These are phyloP conservation scores for Neotoxoptera formosana DNA, from an alignment of 1,140 invertebrate genomes.

Conservation along the genomic window DNA sequence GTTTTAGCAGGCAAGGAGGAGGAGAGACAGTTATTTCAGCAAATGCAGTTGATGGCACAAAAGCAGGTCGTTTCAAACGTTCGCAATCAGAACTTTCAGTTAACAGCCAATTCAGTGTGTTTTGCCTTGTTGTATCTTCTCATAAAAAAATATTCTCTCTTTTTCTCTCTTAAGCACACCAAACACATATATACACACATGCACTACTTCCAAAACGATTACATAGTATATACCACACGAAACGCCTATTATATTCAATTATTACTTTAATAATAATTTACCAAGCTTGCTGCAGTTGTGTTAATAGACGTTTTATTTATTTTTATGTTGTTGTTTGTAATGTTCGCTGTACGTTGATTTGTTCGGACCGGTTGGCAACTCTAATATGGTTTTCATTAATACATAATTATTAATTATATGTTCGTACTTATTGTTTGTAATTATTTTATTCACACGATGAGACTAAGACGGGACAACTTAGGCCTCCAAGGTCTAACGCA, in stretches of 20 bases:
- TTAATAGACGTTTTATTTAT: slow-evolving; percentile 47
- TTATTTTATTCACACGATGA: slow-evolving; percentile 51
- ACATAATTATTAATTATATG: background rate
- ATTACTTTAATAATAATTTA: slow-evolving; percentile 43
- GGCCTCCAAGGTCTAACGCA: slow-evolving; percentile 57
- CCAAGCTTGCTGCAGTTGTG: slow-evolving; percentile 54
- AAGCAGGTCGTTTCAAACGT: slow-evolving; percentile 78
- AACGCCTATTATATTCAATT: slow-evolving; percentile 23
- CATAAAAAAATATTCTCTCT: slow-evolving; percentile 50
- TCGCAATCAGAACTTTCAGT: slow-evolving; percentile 57
- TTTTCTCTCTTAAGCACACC: slow-evolving; percentile 52
- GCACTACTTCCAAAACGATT: slow-evolving; percentile 32
- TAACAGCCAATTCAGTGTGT: slow-evolving; percentile 58
- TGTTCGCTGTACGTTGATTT: slow-evolving; percentile 52
- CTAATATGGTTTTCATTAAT: slow-evolving; percentile 38
- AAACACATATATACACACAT: slow-evolving; percentile 19
- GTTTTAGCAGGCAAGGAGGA: slow-evolving; percentile 88
- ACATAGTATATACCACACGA: background rate
- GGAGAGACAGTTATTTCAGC: slow-evolving; percentile 93
- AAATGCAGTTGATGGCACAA: slow-evolving; percentile 94
- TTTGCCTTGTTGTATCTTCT: slow-evolving; percentile 58
- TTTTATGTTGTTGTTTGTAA: slow-evolving; percentile 50
- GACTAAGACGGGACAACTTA: slow-evolving; percentile 53
- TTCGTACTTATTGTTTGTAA: slow-evolving; percentile 35
- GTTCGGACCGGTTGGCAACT: slow-evolving; percentile 56